Evolutionary conservation across 2,888 invertebrate species (phyloP).

Genomic region (Drosophila barbarae): DNA sequence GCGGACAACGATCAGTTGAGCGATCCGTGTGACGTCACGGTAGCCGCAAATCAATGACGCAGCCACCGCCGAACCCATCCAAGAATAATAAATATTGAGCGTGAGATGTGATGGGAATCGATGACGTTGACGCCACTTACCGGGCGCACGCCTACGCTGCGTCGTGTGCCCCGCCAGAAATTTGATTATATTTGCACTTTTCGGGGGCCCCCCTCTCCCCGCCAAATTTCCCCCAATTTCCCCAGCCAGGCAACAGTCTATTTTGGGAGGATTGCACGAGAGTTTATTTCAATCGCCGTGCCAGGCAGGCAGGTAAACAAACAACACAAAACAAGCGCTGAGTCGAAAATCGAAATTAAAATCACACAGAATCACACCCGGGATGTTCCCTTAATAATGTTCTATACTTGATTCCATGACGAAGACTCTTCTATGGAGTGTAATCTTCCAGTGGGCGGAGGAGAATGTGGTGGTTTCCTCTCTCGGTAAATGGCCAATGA

Average conservation of each 20-base stretch:
- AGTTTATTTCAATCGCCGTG: slow-evolving; percentile 40
- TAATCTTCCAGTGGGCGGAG: slow-evolving; percentile 11
- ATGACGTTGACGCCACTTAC: slow-evolving; percentile 50
- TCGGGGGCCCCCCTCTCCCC: slow-evolving; percentile 1
- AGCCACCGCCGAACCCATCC: slow-evolving; percentile 17
- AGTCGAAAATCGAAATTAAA: slow-evolving; percentile 11
- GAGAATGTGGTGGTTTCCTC: slow-evolving; percentile 26
- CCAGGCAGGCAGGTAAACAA: slow-evolving; percentile 46
- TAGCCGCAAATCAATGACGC: slow-evolving; percentile 46
- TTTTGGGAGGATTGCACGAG: slow-evolving; percentile 67
- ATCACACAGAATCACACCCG: slow-evolving; percentile 7
- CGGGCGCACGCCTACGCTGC: slow-evolving; percentile 41
- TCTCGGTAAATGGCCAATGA: slow-evolving; percentile 27
- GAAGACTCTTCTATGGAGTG: slow-evolving; percentile 32
- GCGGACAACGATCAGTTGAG: slow-evolving; percentile 24
- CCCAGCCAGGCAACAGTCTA: slow-evolving; percentile 51
- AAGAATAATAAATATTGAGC: slow-evolving; percentile 16
- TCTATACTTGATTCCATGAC: slow-evolving; percentile 63
- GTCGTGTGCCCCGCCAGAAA: slow-evolving; percentile 43
- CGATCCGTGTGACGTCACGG: slow-evolving; percentile 34
- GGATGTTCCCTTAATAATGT: slow-evolving; percentile 60
- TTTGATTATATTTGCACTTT: slow-evolving; percentile 27
- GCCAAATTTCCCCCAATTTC: slow-evolving; percentile 22
- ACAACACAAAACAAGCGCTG: slow-evolving; percentile 21
- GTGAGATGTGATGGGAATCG: neutral